Evolutionary conservation across 2,888 invertebrate species (phyloP).

Genomic region (Alviniconcha strummeri): DNA sequence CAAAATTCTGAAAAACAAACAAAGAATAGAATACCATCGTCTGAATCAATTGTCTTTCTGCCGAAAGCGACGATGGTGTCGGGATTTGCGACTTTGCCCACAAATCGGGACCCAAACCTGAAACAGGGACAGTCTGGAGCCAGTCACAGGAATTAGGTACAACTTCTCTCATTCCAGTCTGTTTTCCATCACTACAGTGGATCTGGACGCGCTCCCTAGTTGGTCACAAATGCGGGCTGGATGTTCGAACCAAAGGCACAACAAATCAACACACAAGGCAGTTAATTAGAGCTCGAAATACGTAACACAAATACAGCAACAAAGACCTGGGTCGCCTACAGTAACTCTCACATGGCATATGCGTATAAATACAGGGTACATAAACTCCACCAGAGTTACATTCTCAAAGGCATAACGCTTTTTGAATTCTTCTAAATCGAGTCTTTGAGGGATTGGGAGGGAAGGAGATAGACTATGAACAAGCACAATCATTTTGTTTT

Average conservation of each 20-base stretch:
- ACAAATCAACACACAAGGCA: too few species aligned
- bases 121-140: not conserved
- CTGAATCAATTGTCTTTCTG: not conserved
- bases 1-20: not conserved
- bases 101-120: slow-evolving; percentile 81
- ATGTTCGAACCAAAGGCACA: not conserved
- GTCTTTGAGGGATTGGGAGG: too few species aligned
- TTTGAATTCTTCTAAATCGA: too few species aligned
- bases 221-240: not conserved
- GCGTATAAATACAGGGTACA: too few species aligned
- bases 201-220: not conserved
- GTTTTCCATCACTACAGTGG: not conserved
- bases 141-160: not conserved
- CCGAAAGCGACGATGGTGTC: slow-evolving; percentile 84
- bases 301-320: too few species aligned
- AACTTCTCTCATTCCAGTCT: not conserved
- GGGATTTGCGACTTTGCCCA: slow-evolving; percentile 87
- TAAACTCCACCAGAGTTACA: too few species aligned
- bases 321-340: too few species aligned
- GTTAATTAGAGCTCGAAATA: too few species aligned
- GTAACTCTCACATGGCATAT: too few species aligned
- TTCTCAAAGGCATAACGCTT: too few species aligned
- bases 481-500: too few species aligned
- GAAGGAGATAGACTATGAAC: too few species aligned
- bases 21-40: not conserved